phyloP scores from a whole-genome alignment of 2,888 invertebrate species.

The Sesia bembeciformis region DNA sequence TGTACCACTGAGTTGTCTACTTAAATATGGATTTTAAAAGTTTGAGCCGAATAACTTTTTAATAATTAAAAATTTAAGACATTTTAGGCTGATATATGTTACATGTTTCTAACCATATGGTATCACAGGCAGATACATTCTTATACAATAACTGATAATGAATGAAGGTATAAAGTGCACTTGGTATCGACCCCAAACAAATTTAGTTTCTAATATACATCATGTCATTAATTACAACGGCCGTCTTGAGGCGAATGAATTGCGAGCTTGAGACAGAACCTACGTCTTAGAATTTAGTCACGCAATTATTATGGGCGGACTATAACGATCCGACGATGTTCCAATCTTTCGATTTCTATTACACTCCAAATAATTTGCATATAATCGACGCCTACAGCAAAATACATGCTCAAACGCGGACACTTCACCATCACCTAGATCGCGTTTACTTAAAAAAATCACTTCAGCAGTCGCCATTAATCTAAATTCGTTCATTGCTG shows the following conservation, averaged over 20 bases:
- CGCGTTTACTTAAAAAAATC: not conserved
- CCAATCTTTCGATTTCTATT: slow-evolving; percentile 37
- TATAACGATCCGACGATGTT: slow-evolving; percentile 26
- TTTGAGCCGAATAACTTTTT: no score
- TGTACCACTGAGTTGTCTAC: no score
- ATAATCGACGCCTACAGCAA: slow-evolving; percentile 25
- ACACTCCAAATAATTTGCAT: slow-evolving; percentile 34
- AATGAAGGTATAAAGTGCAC: not conserved
- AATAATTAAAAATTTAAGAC: no score
- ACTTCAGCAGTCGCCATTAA: slow-evolving; percentile 20
- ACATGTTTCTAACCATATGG: no score
- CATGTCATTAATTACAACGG: slow-evolving; percentile 47
- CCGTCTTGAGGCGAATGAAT: slow-evolving; percentile 42
- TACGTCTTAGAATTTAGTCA: slow-evolving; percentile 45
- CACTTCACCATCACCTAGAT: not conserved
- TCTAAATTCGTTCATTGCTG: slow-evolving; percentile 37
- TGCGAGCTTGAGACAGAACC: slow-evolving; percentile 39
- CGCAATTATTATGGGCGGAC: slow-evolving; percentile 42
- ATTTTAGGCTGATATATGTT: no score
- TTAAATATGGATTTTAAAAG: no score
- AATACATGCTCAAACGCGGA: not conserved
- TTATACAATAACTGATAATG: no score
- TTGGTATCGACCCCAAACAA: slow-evolving; percentile 25
- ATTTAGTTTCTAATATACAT: slow-evolving; percentile 41
- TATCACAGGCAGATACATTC: no score